Evolutionary conservation across 2,888 invertebrate species (phyloP), one percentile per base, ranked within the genome.

Genomic region (Diogma glabrata): DNA sequence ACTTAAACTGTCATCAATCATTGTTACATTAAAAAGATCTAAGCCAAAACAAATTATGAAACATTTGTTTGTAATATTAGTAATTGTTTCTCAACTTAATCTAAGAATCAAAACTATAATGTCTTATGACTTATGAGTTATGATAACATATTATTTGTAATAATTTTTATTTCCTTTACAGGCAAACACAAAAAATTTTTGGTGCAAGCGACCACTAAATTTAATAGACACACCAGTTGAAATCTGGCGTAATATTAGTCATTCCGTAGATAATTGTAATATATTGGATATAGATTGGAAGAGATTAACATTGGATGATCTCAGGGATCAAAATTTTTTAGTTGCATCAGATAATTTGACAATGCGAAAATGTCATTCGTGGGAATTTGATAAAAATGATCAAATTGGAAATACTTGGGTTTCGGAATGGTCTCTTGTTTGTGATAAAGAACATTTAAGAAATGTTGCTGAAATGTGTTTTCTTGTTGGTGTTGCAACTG

Each of bases 401-500:
- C 67, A 65, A 57, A 60, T 69, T 52, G 83, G 82, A 7, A 74
- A 77, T 56, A 86, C 84, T 2, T 79, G 87, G 58, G 80, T 82
- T 53, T 81, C 82, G 1, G 82, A 87, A 73, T 47, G 87, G 81
- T 72, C 77, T 60, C 69, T 88, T 58, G 82, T 88, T 14, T 88
- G 88, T 63, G 84, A 84, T 57, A 75, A 77, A 61, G 77, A 79
- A 53, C 75, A 78, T 59, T 69, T 86, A 51, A 80, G 78, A 54
- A 84, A 79, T 63, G 71, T 86, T 24, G 82, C 84, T 10, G 87
- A 87, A 69, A 84, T 85, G 70, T 78, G 82, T 65, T 87, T 87
- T 67, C 70, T 88, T 54, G 72, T 81, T 22, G 87, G 87, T 26
- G 84, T 87, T 12, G 85, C 85, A 52, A 71, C 82, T 43, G 87